These are phyloP conservation scores for Acrocephalus scirpaceus DNA, from an alignment of 2,797 vertebrate genomes.

Conservation along the genomic window DNA sequence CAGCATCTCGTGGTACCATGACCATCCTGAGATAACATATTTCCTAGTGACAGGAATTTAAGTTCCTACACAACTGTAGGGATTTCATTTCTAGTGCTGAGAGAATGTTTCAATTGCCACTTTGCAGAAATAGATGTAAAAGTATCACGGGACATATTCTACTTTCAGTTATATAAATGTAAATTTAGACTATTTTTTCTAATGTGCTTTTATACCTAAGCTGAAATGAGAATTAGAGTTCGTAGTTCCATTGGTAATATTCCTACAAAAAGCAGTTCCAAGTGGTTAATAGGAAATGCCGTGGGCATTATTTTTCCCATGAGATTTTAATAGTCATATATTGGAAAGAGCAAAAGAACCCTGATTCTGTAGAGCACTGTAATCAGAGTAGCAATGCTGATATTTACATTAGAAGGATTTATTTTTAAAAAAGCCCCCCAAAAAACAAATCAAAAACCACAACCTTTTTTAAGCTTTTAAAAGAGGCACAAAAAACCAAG, in stretches of 20 bases:
- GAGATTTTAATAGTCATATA: constrained; percentile 24
- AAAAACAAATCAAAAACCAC: not conserved
- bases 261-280: constrained; percentile 13
- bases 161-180: constrained; percentile 49
- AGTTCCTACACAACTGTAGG: not conserved
- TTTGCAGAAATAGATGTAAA: not conserved
- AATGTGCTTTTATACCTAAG: constrained; percentile 25
- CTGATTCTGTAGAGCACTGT: not conserved
- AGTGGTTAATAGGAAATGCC: constrained; percentile 20
- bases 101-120: constrained; percentile 1
- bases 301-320: not conserved
- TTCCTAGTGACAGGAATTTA: constrained; percentile 4
- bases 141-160: constrained; percentile 27
- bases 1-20: not conserved
- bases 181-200: constrained; percentile 40
- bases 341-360: constrained; percentile 30
- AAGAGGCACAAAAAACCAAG: not conserved
- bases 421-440: not conserved
- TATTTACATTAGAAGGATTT: constrained; percentile 29
- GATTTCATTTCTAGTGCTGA: constrained; percentile 25
- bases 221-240: constrained; percentile 39
- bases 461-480: not conserved
- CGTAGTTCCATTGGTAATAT: not conserved
- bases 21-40: not conserved
- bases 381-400: constrained; percentile 14